Evolutionary conservation across 2,113 vertebrate genomes (phyloP).

Genomic region (Dascyllus trimaculatus): DNA sequence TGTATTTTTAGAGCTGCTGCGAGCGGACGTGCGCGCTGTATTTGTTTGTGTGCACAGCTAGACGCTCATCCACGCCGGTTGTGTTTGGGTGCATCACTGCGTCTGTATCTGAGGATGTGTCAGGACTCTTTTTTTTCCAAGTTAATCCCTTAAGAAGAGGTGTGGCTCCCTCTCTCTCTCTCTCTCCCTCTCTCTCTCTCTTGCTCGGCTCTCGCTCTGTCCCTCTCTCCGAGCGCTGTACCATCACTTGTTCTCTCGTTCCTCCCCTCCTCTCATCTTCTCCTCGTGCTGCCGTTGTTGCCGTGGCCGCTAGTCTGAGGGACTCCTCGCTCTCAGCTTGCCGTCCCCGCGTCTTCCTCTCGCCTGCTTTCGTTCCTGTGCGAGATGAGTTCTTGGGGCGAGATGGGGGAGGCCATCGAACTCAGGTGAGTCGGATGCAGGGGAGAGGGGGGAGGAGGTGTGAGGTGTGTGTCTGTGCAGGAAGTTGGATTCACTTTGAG

Average conservation of each 20-base stretch:
- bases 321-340: conserved; percentile 43
- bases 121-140: conserved; percentile 61
- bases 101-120: conserved; percentile 43
- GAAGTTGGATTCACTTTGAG: background rate
- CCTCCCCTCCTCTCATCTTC: conserved; percentile 63
- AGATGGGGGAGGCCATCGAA: conserved; percentile 83
- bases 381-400: conserved; percentile 77
- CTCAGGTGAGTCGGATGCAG: conserved; percentile 79
- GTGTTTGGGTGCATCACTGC: conserved; percentile 54
- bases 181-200: conserved; percentile 60
- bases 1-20: conserved; percentile 74
- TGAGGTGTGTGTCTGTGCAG: conserved; percentile 3
- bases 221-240: conserved; percentile 56
- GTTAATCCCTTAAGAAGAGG: conserved; percentile 85
- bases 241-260: conserved; percentile 68
- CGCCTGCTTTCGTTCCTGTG: conserved; percentile 35
- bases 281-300: conserved; percentile 35
- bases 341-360: conserved; percentile 52
- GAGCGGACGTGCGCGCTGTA: conserved; percentile 20
- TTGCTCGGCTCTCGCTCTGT: conserved; percentile 51
- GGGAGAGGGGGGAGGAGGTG: background rate
- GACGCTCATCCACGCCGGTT: conserved; percentile 23
- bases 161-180: conserved; percentile 75
- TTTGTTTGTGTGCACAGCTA: conserved; percentile 45
- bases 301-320: conserved; percentile 49